Evolutionary conservation across 2,113 vertebrate species (phyloP).

Genomic region (Carassius carassius): DNA sequence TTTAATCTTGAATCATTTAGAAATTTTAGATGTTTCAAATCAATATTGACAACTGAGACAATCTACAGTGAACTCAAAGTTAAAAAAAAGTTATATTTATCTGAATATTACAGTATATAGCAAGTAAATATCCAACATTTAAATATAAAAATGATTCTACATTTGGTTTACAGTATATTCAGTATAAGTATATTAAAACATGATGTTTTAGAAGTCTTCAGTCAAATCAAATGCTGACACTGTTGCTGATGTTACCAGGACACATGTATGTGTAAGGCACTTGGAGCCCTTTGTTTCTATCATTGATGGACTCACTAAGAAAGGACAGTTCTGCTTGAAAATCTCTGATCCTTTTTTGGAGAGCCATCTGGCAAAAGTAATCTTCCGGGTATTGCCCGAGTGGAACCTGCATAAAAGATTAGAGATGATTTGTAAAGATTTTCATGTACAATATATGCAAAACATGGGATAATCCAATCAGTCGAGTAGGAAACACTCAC

Average conservation of each 20-base stretch:
- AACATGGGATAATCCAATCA: background rate
- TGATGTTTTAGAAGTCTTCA: too few relatives aligned
- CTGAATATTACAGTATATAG: background rate
- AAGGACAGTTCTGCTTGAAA: constrained; percentile 24
- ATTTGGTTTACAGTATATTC: too few relatives aligned
- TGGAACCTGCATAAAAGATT: constrained; percentile 35
- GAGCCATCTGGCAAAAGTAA: constrained; percentile 31
- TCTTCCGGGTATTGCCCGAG: constrained; percentile 36
- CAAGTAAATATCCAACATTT: background rate
- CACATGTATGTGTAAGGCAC: constrained; percentile 38
- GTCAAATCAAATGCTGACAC: constrained; percentile 33
- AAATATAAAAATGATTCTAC: background rate
- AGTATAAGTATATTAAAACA: too few relatives aligned
- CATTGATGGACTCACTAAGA: constrained; percentile 16
- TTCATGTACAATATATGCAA: too few relatives aligned
- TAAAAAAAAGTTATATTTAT: background rate
- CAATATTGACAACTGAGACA: background rate
- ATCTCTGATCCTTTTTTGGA: background rate
- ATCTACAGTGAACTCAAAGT: background rate
- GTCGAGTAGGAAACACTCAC: constrained; percentile 6
- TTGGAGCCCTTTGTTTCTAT: constrained; percentile 13
- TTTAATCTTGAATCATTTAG: too few relatives aligned
- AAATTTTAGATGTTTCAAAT: background rate
- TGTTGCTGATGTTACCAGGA: constrained; percentile 38
- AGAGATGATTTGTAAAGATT: background rate